Base-by-base conservation (phyloP, 2,797 vertebrate species). In the Gymnoscopelus microlampas region DNA sequence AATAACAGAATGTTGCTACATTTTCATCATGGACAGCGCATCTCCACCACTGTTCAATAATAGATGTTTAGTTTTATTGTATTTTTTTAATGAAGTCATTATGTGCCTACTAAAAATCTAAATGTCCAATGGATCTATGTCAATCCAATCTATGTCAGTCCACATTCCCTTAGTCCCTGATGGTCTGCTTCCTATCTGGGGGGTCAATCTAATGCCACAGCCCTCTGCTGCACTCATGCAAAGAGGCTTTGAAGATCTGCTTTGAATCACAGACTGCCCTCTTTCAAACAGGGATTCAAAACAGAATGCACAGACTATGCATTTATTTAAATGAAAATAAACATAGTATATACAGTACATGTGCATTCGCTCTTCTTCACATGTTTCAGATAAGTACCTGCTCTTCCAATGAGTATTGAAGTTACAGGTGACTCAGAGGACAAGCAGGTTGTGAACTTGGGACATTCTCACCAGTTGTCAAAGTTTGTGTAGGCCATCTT, bases 111-210 rank as follows among this genome's bases (percentile, higher is more conserved):
- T 39, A 8, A 39, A 39, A 2, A 39, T 39, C 44, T 6, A 47
- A 60, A 51, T 19, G 58, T 48, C 63, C 3, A 29, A 15, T 67
- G 19, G 19, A 44, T 44, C 39, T 47, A 64, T 67, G 29, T 50
- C 57, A 54, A 68, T 26, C 14, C 60, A 51, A 58, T 73, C 66
- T 12, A 39, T 3, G 66, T 14, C 13, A 39, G 48, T 15, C 10
- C 48, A 44, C 54, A 80, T 73, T 80, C 63, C 77, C 78, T 50
- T 24, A 65, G 65, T 79, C 77, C 59, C 57, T 24, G 78, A 77
- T 64, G 71, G 84, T 83, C 89, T 90, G 88, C 81, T 88, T 89
- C 80, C 70, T 85, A 82, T 90, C 86, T 79, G 29, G 65, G 76
- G 70, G 79, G 85, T 81, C 74, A 81, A 64, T 58, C 80, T 80